A percentile compares a stretch with the other conserved stretches of the same genome.
phyloP scores from a whole-genome alignment of 2,797 vertebrate species.

The Coccyzus lansbergi region DNA sequence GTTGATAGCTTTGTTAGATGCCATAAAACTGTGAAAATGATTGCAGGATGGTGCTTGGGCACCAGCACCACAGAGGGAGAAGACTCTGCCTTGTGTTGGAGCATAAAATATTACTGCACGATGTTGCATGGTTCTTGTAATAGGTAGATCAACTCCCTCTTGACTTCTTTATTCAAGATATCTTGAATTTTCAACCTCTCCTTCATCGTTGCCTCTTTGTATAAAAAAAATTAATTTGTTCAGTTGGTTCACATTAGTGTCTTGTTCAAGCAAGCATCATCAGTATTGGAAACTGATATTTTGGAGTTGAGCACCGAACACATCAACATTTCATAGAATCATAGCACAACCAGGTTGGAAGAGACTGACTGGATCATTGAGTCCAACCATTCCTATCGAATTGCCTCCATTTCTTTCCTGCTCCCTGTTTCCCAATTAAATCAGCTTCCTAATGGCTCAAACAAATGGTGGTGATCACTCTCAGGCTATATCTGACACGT shows the following conservation, averaged over 20 bases:
- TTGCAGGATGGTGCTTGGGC: background rate
- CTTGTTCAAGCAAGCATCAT: background rate
- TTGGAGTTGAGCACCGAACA: background rate
- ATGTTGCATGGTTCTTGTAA: background rate
- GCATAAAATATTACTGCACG: background rate
- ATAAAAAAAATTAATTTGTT: background rate
- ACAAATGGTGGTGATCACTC: background rate
- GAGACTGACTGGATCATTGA: too few relatives aligned
- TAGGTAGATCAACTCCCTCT: background rate
- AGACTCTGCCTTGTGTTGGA: background rate
- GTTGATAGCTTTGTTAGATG: background rate
- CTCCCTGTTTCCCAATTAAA: background rate
- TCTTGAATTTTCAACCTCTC: background rate
- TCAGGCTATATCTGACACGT: background rate
- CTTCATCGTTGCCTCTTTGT: background rate
- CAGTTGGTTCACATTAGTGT: background rate
- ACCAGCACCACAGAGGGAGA: background rate
- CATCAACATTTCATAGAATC: fast-evolving
- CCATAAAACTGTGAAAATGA: background rate
- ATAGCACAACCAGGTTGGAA: too few relatives aligned
- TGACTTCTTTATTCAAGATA: background rate
- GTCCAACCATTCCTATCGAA: too few relatives aligned
- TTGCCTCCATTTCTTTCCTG: background rate
- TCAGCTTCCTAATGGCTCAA: background rate
- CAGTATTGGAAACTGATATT: fast-evolving